Evolutionary conservation across 2,113 vertebrate genomes (phyloP).

Genomic region (Cyprinus carpio): DNA sequence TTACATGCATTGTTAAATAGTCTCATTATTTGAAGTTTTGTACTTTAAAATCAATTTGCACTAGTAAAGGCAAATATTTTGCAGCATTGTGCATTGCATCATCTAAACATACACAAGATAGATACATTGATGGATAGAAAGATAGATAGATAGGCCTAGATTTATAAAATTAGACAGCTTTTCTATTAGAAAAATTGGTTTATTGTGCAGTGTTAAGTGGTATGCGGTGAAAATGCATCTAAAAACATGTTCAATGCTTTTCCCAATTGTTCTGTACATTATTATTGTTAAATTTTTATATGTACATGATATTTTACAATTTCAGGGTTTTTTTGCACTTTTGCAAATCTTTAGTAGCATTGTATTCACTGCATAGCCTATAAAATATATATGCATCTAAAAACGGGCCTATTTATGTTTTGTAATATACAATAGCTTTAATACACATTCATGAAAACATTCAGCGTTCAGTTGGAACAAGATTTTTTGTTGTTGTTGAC

Average conservation of each 20-base stretch:
- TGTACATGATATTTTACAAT: neutral
- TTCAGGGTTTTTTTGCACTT: neutral
- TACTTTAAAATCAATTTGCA: neutral
- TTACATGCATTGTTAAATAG: neutral
- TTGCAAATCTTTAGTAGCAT: neutral
- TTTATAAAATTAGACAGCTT: too few species aligned
- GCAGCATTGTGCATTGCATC: neutral
- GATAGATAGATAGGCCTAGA: too few species aligned
- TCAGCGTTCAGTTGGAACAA: neutral
- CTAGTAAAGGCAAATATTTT: neutral
- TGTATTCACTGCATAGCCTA: neutral
- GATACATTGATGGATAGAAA: too few species aligned
- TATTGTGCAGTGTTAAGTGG: neutral
- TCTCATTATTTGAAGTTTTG: neutral
- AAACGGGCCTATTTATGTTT: neutral
- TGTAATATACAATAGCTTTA: neutral
- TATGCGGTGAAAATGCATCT: neutral
- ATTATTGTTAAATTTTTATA: neutral
- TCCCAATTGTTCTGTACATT: neutral
- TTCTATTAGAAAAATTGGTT: neutral
- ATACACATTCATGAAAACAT: neutral
- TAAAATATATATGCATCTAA: conserved; percentile 1
- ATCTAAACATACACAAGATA: neutral
- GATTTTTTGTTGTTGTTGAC: neutral
- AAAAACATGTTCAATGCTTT: neutral